Evolutionary conservation across 2,113 vertebrate genomes (phyloP).

Genomic region (Passerina amoena): DNA sequence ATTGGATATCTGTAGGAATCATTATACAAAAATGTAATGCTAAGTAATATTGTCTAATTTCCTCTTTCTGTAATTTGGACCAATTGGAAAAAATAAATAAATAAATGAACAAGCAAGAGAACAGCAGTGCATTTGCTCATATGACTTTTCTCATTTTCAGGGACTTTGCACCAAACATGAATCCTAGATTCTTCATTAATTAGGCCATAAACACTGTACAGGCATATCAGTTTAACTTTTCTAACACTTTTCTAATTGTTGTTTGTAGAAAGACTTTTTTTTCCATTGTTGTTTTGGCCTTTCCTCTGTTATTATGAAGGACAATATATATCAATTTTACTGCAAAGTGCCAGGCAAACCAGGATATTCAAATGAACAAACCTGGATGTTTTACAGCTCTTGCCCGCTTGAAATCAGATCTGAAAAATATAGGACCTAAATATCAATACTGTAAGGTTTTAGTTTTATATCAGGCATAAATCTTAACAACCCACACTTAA

Average conservation of each 20-base stretch:
- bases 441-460: conserved; percentile 59
- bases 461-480: conserved; percentile 62
- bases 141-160: background rate
- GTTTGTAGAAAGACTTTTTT: conserved; percentile 11
- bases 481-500: conserved; percentile 2
- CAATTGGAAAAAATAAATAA: background rate
- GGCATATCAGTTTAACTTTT: background rate
- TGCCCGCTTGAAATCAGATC: conserved; percentile 55
- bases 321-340: conserved; percentile 62
- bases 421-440: conserved; percentile 59
- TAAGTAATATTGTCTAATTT: background rate
- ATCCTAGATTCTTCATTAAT: background rate
- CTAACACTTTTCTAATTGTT: background rate
- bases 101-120: background rate
- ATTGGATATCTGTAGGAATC: background rate
- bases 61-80: background rate
- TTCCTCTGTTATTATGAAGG: conserved; percentile 19
- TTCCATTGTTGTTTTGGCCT: conserved; percentile 23
- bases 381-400: conserved; percentile 22
- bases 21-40: background rate
- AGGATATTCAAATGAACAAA: conserved; percentile 49
- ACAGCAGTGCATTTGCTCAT: background rate
- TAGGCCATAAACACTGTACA: background rate
- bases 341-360: conserved; percentile 37
- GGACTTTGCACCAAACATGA: background rate